phyloP scores from a whole-genome alignment of 2,113 vertebrate species.

The Ciconia boyciana region DNA sequence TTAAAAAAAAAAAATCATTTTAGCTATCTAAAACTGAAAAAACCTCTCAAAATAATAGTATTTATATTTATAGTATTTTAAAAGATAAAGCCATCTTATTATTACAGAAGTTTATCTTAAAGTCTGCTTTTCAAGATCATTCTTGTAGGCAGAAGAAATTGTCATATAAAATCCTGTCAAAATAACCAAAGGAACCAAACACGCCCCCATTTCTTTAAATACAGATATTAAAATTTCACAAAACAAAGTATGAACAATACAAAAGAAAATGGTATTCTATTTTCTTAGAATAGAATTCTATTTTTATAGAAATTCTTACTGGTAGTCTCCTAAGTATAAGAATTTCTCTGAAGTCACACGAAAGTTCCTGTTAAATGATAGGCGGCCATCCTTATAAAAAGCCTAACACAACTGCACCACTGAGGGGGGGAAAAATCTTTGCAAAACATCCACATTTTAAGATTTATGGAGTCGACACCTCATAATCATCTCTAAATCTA shows the following conservation, averaged over 20 bases:
- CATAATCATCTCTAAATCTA: conserved; percentile 82
- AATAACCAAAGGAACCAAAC: background rate
- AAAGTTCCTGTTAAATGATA: background rate
- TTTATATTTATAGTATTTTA: background rate
- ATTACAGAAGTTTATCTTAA: background rate
- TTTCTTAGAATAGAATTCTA: background rate
- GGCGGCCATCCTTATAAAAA: background rate
- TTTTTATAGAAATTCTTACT: background rate
- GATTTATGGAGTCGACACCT: conserved; percentile 75
- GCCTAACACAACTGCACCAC: background rate
- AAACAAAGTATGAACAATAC: background rate
- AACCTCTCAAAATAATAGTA: background rate
- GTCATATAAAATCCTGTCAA: background rate
- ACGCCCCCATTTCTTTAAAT: fast-evolving
- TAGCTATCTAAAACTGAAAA: background rate
- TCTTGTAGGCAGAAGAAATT: background rate
- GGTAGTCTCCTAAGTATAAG: background rate
- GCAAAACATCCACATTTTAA: conserved; percentile 26
- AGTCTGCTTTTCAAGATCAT: background rate
- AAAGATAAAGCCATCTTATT: background rate
- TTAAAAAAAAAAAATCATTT: background rate
- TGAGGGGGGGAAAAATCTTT: background rate
- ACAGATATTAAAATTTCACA: background rate
- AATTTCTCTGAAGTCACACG: background rate
- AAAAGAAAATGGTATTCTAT: background rate